These are phyloP conservation scores for Cherax quadricarinatus DNA, from an alignment of 1,140 invertebrate genomes.

Conservation along the genomic window DNA sequence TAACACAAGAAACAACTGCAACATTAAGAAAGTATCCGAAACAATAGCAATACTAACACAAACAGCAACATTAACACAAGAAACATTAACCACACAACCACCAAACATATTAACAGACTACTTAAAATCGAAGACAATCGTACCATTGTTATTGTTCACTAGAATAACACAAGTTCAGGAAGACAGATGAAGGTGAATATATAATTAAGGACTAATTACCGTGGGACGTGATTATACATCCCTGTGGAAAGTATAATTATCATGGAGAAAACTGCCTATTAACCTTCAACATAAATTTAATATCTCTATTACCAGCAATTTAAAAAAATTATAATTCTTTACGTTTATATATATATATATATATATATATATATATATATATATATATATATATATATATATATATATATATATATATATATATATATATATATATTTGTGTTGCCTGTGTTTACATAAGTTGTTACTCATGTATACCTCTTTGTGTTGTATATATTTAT, in stretches of 20 bases:
- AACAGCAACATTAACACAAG: too few species aligned
- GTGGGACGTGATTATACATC: neutral
- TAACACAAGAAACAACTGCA: too few species aligned
- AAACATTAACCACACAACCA: too few species aligned
- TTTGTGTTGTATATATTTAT: too few species aligned
- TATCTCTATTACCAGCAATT: neutral
- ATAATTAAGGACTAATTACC: slow-evolving; percentile 1
- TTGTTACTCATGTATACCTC: too few species aligned
- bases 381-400: slow-evolving; percentile 14
- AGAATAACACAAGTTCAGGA: neutral
- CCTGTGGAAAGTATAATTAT: neutral
- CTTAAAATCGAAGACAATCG: too few species aligned
- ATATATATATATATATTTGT: neutral
- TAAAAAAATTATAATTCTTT: neutral
- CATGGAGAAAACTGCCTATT: neutral
- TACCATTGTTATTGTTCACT: too few species aligned
- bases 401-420: slow-evolving; percentile 13
- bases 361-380: slow-evolving; percentile 16
- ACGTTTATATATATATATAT: slow-evolving; percentile 3
- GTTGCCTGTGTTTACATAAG: too few species aligned
- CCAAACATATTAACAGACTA: neutral
- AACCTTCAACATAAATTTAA: neutral
- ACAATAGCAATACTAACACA: too few species aligned
- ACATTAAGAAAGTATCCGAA: too few species aligned
- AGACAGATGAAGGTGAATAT: slow-evolving; percentile 1